Evolutionary conservation across 2,888 invertebrate genomes (phyloP), one percentile per base, ranked within the genome.

Genomic region (Epinotia bilunana): DNA sequence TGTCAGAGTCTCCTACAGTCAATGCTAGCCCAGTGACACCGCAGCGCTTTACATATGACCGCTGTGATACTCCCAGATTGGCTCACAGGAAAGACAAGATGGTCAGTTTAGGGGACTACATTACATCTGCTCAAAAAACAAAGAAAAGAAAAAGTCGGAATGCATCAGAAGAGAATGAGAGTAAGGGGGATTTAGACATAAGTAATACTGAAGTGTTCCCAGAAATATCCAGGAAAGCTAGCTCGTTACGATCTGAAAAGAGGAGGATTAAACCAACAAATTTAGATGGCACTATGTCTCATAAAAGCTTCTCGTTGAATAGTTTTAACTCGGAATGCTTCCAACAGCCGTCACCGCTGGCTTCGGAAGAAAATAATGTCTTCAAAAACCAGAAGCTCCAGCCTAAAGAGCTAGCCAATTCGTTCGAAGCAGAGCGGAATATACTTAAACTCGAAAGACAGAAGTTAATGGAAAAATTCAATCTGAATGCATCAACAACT

Each of bases 261-360:
- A 79, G 88, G 0, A 84, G 95, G 76, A 95, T 95, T 1, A 95
- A 95, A 77, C 95, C 95, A 0, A 95, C 95, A 0, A 91, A 90
- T 43, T 90, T 93, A 49, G 90, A 92, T 67, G 88, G 85, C 67
- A 83, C 80, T 39, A 79, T 79, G 3, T 84, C 86, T 1, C 86
- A 90, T 73, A 91, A 91, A 74, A 90, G 90, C 81, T 78, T 88
- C 7, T 91, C 92, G 0, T 62, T 93, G 1, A 92, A 87, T 39
- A 92, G 87, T 82, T 92, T 92, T 71, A 90, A 83, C 28, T 80
- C 87, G 0, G 92, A 93, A 64, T 85, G 84, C 6, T 91, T 94
- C 69, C 88, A 90, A 67, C 90, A 90, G 46, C 86, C 87, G 0
- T 89, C 91, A 0, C 84, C 86, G 0, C 79, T 89, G 11, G 85